Evolutionary conservation across 2,113 vertebrate genomes (phyloP).

Genomic region (Thamnophis sirtalis): DNA sequence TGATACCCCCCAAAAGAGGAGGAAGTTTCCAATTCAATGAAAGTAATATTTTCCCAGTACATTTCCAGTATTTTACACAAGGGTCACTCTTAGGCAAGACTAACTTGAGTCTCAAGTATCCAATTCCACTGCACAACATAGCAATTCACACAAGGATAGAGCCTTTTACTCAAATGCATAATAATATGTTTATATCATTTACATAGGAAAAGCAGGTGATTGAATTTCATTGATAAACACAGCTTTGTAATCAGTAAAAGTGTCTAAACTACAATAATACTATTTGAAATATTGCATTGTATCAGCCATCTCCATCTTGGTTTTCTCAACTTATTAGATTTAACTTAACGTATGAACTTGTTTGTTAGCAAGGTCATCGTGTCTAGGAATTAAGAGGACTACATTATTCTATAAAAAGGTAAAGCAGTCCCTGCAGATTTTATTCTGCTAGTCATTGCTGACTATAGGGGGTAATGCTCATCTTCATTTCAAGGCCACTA

Average conservation of each 20-base stretch:
- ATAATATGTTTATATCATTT: neutral
- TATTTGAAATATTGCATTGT: neutral
- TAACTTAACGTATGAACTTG: neutral
- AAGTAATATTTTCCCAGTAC: neutral
- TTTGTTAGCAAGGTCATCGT: neutral
- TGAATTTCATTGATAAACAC: neutral
- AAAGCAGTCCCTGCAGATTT: neutral
- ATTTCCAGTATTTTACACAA: neutral
- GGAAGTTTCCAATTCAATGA: neutral
- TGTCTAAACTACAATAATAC: neutral
- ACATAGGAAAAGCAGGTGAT: neutral
- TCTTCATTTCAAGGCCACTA: neutral
- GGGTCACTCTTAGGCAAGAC: neutral
- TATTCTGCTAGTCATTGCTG: neutral
- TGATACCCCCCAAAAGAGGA: neutral
- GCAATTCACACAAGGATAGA: neutral
- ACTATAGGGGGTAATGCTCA: neutral
- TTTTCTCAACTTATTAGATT: neutral
- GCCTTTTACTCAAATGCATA: neutral
- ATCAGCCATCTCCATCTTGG: neutral
- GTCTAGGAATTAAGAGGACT: neutral
- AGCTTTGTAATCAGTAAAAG: neutral
- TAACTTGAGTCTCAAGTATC: neutral
- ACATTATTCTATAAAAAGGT: neutral
- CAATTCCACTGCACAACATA: neutral